Evolutionary conservation across 2,888 invertebrate genomes (phyloP), one percentile per base, ranked within the genome.

Genomic region (Yponomeuta malinellus): DNA sequence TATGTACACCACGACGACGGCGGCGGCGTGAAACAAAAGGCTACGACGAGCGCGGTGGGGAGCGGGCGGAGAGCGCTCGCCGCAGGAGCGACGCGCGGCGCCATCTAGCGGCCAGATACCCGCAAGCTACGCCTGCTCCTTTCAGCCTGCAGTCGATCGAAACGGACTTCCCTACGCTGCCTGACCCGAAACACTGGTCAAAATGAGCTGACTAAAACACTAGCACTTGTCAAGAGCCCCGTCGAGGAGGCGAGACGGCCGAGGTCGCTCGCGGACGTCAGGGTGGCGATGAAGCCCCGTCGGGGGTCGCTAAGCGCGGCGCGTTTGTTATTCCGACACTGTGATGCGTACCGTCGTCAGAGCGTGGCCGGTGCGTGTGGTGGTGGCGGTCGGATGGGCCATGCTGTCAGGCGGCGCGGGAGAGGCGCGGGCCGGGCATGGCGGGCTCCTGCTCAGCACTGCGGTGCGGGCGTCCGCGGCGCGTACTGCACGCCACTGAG

Each of bases 391-490:
- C 87, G 89, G 88, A 83, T 80, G 78, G 90, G 90, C 91, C 91
- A 92, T 91, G 91, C 91, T 92, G 91, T 92, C 91, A 90, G 90
- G 90, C 90, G 88, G 89, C 91, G 90, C 90, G 90, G 84, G 83
- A 86, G 84, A 89, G 87, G 89, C 91, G 91, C 91, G 89, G 88
- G 90, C 90, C 91, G 89, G 89, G 91, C 91, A 91, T 91, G 91
- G 89, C 91, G 90, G 89, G 88, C 84, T 89, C 79, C 87, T 87
- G 90, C 89, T 90, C 90, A 90, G 89, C 90, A 89, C 90, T 90
- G 90, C 87, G 89, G 89, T 88, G 90, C 90, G 90, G 90, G 88
- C 90, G 90, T 89, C 89, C 89, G 90, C 90, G 89, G 90, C 91
- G 90, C 90, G 89, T 87, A 85, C 89, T 89, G 88, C 90, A 90